Evolutionary conservation across 2,113 vertebrate species (phyloP), one percentile per base, ranked within the genome.

Genomic region (Cinclus cinclus): DNA sequence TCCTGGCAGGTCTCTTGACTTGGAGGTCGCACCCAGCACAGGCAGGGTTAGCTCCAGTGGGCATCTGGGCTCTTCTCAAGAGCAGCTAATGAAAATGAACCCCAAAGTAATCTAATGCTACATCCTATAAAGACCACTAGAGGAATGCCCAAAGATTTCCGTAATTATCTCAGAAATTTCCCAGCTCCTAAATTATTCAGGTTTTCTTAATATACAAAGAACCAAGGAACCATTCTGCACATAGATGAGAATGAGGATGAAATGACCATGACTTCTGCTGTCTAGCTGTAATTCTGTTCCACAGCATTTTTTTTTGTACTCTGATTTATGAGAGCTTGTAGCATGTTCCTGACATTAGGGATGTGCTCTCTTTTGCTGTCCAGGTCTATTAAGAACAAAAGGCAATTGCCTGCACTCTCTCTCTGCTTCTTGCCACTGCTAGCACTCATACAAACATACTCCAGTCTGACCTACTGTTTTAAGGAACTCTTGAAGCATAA

Each of bases 31-130:
- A 13, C 5, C 22, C 47, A 62, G 42, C 58, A 16, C 18, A 18
- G 63, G 49, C 25, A 46, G n/a, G n/a, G 28, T 28, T 22, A 19
- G 7, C 23, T 2, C 2, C 33, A 27, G 15, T 0, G 1, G 15
- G 13, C 13, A 13, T 31, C 23, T 15, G 15, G 24, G 37, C 49
- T 53, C 64, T 33, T 27, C 21, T 19, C n/a, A 24, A 28, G 35
- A 42, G 8, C 11, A 68, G 2, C 7, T 25, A 25, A 1, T 5
- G 42, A 18, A 53, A 67, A 62, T 5, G n/a, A 76, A 23, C 6
- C 11, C 37, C 55, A n/a, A 39, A 39, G 35, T 21, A 13, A 27
- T 30, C 15, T 12, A 17, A 24, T 8, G 9, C 15, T 35, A 22
- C 6, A 24, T 50, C 50, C 33, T 55, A 23, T 35, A 62, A 41